These are phyloP conservation scores for Peromyscus nudipes DNA, from an alignment of 2,797 vertebrate genomes.

Conservation along the genomic window DNA sequence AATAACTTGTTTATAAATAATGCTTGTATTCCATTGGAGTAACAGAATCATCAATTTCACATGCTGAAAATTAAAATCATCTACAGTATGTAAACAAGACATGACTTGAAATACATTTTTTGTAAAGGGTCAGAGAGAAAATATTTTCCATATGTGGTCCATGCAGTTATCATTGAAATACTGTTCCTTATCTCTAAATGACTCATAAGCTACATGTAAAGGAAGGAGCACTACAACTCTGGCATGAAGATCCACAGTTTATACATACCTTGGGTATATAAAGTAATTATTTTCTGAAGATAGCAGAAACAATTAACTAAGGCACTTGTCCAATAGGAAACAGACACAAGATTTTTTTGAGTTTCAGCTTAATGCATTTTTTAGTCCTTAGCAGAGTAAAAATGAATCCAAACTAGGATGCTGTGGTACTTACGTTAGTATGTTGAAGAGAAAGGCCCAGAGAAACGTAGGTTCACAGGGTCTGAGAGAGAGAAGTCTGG, in stretches of 20 bases:
- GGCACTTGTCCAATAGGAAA: background rate
- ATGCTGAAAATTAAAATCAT: too few species aligned
- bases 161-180: background rate
- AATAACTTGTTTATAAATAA: too few species aligned
- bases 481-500: too few species aligned
- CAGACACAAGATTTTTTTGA: background rate
- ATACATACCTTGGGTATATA: background rate
- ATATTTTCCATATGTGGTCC: too few species aligned
- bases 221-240: background rate
- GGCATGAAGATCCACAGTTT: background rate
- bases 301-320: background rate
- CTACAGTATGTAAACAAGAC: too few species aligned
- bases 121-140: too few species aligned
- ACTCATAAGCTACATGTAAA: background rate
- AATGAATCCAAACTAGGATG: background rate
- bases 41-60: too few species aligned
- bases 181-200: background rate
- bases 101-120: too few species aligned
- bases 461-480: too few species aligned
- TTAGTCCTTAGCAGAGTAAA: background rate
- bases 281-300: background rate
- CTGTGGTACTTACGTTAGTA: background rate
- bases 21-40: too few species aligned
- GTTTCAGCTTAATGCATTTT: background rate
- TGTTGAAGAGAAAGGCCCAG: background rate